Evolutionary conservation across 2,113 vertebrate genomes (phyloP).

Genomic region (Lamprologus lemairii): DNA sequence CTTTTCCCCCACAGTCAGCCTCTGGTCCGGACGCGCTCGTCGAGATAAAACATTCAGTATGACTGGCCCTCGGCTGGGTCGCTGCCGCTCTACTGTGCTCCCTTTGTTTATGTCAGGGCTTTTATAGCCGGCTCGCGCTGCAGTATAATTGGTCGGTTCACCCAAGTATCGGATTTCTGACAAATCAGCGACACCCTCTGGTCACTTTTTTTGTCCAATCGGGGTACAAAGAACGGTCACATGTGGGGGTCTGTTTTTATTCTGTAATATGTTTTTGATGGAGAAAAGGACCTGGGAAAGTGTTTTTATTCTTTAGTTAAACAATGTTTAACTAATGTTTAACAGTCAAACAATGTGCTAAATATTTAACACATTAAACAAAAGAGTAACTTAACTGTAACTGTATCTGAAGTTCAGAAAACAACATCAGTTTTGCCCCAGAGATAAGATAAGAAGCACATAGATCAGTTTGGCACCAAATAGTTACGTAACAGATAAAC

Average conservation of each 20-base stretch:
- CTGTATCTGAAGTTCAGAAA: not conserved
- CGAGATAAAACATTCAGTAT: conserved; percentile 54
- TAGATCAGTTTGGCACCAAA: not conserved
- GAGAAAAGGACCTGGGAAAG: not conserved
- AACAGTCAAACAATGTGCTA: not conserved
- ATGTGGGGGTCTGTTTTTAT: not conserved
- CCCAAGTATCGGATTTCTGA: not conserved
- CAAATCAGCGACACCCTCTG: conserved; percentile 21
- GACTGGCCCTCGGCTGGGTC: not conserved
- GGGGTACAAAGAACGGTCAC: not conserved
- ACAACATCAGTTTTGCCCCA: not conserved
- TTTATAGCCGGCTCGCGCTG: conserved; percentile 39
- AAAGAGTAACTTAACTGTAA: not conserved
- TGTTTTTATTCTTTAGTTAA: not conserved
- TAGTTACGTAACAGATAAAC: not conserved
- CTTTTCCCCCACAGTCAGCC: conserved; percentile 81
- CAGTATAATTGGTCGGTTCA: not conserved
- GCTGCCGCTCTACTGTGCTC: conserved; percentile 14
- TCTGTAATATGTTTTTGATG: not conserved
- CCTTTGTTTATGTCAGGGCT: conserved; percentile 23
- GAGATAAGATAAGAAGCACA: not conserved
- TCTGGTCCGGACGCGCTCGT: conserved; percentile 75
- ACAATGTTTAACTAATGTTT: not conserved
- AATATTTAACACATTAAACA: not conserved
- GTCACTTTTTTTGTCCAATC: not conserved